Percentiles rank a stretch among this genome's conserved stretches.
phyloP scores from a whole-genome alignment of 2,888 invertebrate genomes.

The Notocelia uddmanniana region DNA sequence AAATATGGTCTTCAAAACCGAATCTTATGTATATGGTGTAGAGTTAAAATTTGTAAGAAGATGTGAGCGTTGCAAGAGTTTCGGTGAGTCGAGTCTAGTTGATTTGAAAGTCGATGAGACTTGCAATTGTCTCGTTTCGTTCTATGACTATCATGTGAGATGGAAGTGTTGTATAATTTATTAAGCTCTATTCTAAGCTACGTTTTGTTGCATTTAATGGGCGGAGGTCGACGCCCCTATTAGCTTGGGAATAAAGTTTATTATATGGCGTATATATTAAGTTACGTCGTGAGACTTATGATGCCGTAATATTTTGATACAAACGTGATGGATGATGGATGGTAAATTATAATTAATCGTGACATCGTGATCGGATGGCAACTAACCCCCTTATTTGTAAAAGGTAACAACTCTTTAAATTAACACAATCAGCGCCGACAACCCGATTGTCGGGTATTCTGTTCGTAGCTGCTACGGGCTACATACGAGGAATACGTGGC shows the following conservation, averaged over 20 bases:
- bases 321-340: no score
- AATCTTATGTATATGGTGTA: background rate
- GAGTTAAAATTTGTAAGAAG: background rate
- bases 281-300: background rate
- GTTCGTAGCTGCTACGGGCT: no score
- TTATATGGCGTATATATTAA: background rate
- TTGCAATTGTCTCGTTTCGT: constrained; percentile 27
- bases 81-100: background rate
- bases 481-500: no score
- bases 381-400: no score
- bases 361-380: no score
- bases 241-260: background rate
- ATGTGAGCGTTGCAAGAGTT: background rate
- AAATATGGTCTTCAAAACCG: background rate
- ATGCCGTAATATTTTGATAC: no score
- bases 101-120: constrained; percentile 40
- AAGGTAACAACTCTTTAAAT: no score
- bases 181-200: background rate
- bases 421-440: no score
- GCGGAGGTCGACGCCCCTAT: background rate
- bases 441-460: no score
- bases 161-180: constrained; percentile 21
- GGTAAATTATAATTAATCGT: no score
- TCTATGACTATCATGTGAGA: constrained; percentile 9
- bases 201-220: background rate